phyloP scores from a whole-genome alignment of 1,140 invertebrate genomes.

The Oreohelix idahoensis region DNA sequence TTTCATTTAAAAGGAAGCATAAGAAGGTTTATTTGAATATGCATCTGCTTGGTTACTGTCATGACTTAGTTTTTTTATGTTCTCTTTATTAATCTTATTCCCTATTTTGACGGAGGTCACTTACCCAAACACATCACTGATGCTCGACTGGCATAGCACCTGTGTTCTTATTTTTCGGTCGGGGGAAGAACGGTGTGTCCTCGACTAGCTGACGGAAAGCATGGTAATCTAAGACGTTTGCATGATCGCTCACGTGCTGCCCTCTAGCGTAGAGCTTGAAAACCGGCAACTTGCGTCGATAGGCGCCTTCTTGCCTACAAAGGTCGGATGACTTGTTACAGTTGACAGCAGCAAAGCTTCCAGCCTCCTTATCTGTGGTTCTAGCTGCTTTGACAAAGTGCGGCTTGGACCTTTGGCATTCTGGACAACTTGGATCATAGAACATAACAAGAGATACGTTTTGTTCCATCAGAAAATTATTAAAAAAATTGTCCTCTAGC shows the following conservation, averaged over 20 bases:
- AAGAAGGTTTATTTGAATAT: no score
- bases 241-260: not conserved
- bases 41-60: no score
- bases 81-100: no score
- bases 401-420: slow-evolving; percentile 21
- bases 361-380: slow-evolving; percentile 1
- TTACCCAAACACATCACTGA: no score
- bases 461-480: not conserved
- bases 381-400: slow-evolving; percentile 26
- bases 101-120: no score
- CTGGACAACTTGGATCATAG: slow-evolving; percentile 26
- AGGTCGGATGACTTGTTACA: slow-evolving; percentile 9
- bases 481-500: not conserved
- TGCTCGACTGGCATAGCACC: not conserved
- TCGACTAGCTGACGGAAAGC: not conserved
- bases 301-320: not conserved
- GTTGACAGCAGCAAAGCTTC: slow-evolving; percentile 22
- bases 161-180: not conserved
- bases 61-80: no score
- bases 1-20: no score
- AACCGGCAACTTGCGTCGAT: not conserved
- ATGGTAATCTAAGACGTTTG: not conserved
- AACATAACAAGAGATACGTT: slow-evolving; percentile 31
- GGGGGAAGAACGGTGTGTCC: slow-evolving; percentile 1
- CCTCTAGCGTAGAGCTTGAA: slow-evolving; percentile 29